Percentiles rank a stretch among this genome's conserved stretches.
Evolutionary conservation across 2,888 invertebrate species (phyloP).

Genomic region (Pollenia angustigena): DNA sequence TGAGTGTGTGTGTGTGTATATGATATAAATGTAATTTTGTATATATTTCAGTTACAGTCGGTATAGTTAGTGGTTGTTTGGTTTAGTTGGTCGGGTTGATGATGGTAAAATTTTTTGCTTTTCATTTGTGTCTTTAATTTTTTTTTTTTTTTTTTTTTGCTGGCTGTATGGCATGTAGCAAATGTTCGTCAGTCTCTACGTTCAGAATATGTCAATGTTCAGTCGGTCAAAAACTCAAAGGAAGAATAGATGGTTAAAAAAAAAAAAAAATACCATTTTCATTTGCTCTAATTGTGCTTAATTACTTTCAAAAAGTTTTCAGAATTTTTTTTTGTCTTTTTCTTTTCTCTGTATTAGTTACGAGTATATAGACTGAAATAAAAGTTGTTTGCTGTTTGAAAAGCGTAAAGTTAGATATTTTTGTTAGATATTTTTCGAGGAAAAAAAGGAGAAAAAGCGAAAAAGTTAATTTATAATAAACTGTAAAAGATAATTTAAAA

Average conservation of each 20-base stretch:
- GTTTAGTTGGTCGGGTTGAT: conserved; percentile 14
- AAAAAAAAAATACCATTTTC: conserved; percentile 50
- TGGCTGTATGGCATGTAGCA: not conserved
- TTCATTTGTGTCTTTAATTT: not conserved
- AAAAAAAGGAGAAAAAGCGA: not conserved
- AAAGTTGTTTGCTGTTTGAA: conserved; percentile 55
- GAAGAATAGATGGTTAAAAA: not conserved
- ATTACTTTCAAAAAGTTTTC: conserved; percentile 64
- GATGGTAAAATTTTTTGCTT: not conserved
- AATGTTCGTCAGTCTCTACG: not conserved
- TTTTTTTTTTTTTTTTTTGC: not conserved
- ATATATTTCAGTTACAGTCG: conserved; percentile 2
- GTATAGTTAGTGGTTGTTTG: conserved; percentile 46
- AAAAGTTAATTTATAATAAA: conserved; percentile 48
- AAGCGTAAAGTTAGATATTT: conserved; percentile 48
- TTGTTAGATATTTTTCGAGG: not conserved
- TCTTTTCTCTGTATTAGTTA: not conserved
- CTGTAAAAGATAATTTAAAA: not conserved
- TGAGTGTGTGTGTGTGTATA: not conserved
- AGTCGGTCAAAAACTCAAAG: conserved; percentile 60
- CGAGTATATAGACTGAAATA: conserved; percentile 33
- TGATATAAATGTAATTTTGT: not conserved
- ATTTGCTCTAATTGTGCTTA: conserved; percentile 72
- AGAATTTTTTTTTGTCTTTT: conserved; percentile 36
- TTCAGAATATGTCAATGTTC: conserved; percentile 52